Conservation (phyloP, 2,113 vertebrate species). For the Thymallus thymallus region DNA sequence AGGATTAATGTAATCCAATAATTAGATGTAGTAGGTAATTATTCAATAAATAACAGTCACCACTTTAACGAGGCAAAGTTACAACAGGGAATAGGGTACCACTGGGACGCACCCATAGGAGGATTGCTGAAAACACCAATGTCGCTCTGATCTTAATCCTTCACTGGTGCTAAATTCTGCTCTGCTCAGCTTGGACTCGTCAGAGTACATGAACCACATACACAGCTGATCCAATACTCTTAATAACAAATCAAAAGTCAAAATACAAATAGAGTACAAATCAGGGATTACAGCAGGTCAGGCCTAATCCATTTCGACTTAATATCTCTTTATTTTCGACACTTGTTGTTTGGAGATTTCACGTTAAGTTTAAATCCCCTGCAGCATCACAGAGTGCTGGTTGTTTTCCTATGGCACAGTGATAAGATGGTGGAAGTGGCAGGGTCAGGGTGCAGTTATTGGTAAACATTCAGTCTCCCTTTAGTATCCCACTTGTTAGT, state of each 20-base stretch:
- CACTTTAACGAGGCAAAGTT: no score
- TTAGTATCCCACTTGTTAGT: no score
- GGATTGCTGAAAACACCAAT: conserved; percentile 46
- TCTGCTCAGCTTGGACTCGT: conserved; percentile 22
- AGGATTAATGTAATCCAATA: no score
- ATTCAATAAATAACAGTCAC: no score
- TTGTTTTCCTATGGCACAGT: not conserved
- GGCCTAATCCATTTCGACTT: conserved; percentile 22
- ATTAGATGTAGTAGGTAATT: no score
- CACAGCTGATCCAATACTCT: conserved; percentile 6
- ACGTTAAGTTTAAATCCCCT: conserved; percentile 17
- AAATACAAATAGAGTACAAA: conserved; percentile 39
- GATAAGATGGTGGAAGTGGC: conserved; percentile 8
- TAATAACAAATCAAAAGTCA: conserved; percentile 18
- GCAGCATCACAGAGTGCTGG: conserved; percentile 1
- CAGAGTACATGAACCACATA: conserved; percentile 24
- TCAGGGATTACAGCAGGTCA: conserved; percentile 47
- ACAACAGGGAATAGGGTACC: no score
- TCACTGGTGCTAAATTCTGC: not conserved
- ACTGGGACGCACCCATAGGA: not conserved
- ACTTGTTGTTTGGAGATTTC: conserved; percentile 30
- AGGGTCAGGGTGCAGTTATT: not conserved
- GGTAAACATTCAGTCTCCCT: not conserved
- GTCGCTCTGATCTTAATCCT: conserved; percentile 49
- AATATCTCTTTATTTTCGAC: conserved; percentile 19